Evolutionary conservation across 2,113 vertebrate genomes (phyloP).

Genomic region (Oriolus oriolus): DNA sequence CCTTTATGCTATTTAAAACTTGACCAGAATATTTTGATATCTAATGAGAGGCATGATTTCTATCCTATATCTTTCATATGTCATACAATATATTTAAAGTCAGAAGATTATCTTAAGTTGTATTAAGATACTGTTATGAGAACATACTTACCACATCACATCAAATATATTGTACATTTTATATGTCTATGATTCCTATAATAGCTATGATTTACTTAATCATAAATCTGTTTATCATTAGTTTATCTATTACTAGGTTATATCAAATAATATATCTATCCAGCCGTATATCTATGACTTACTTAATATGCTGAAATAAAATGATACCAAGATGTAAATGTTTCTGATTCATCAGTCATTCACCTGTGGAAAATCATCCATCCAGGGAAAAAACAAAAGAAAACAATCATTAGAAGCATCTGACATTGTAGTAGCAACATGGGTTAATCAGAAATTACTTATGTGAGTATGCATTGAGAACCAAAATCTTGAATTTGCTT

Average conservation of each 20-base stretch:
- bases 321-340: background rate
- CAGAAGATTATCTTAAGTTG: background rate
- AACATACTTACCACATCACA: background rate
- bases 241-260: background rate
- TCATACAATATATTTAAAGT: background rate
- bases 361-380: background rate
- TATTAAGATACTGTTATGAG: background rate
- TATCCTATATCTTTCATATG: background rate
- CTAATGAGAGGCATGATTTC: background rate
- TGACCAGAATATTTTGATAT: background rate
- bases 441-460: background rate
- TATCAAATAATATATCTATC: background rate
- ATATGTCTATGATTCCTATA: background rate
- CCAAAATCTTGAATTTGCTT: background rate
- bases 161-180: background rate
- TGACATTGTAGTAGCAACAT: background rate
- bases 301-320: background rate
- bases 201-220: background rate
- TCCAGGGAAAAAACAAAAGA: background rate
- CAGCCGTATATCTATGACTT: background rate
- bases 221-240: background rate
- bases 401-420: background rate
- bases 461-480: background rate
- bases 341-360: background rate
- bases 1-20: background rate